Base-by-base conservation (phyloP, 1,140 invertebrate species). In the Gryllus bimaculatus region DNA sequence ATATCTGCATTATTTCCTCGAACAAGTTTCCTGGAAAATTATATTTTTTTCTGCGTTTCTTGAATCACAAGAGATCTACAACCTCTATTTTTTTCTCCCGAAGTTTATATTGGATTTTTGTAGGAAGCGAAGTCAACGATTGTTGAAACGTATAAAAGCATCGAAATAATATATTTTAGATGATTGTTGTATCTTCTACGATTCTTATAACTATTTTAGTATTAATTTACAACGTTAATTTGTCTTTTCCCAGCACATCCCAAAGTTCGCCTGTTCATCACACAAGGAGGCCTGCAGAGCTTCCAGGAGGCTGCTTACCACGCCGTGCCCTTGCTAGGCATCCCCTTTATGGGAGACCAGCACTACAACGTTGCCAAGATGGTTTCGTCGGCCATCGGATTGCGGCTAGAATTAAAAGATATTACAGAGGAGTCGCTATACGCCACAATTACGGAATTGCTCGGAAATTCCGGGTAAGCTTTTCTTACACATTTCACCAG, bases 211-310 rank as follows among this genome's bases (percentile, higher is more conserved):
- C 15, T 74, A 8, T 74, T 8, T 74, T 8, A 8, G 0, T 74
- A 20, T 8, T 8, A 10, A 8, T 74, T 74, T 74, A 12, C 15
- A 74, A 15, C 75, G 26, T 75, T 20, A 7, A 8, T 76, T 47
- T 48, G 39, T 76, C 8, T 6, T 76, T 76, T 76, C 8, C 75
- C 75, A 84, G 84, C 78, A 12, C 85, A 87, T 79, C 79, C 79
- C 47, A 81, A 82, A 78, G 78, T 76, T 18, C 74, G 78, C 15
- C 15, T 82, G 3, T 88, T 88, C 81, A 83, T 88, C 8, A 85
- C 85, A 13, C 87, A 88, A 78, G 87, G 87, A 79, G 87, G 87
- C 0, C 82, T 84, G 21, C 84, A 86, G 10, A 86, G 87, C 47
- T 78, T 82, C 7, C 84, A 83, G 74, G 87, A 88, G 79, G 84